These are phyloP conservation scores for Microctonus aethiopoides DNA, from an alignment of 2,888 invertebrate genomes.

Conservation along the genomic window DNA sequence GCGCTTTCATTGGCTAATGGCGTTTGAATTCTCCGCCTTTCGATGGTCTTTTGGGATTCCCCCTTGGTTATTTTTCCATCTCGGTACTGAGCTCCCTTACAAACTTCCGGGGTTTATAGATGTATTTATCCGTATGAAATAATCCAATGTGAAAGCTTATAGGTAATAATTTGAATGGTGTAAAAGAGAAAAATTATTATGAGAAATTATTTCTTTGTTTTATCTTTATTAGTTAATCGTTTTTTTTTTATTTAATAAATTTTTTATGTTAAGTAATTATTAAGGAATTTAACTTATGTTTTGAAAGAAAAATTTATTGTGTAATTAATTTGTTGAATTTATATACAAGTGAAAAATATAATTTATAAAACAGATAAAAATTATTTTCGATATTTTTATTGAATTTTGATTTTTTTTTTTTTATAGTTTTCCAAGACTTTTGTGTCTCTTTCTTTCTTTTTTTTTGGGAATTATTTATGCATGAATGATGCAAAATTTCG, in stretches of 20 bases:
- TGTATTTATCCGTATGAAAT: neutral
- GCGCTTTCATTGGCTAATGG: neutral
- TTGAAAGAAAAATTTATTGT: too few species aligned
- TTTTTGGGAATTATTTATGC: neutral
- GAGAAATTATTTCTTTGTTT: too few species aligned
- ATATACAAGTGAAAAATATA: too few species aligned
- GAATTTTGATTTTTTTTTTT: neutral
- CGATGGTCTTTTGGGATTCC: constrained; percentile 8
- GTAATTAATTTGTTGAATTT: too few species aligned
- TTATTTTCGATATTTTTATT: too few species aligned
- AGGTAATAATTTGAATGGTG: constrained; percentile 50
- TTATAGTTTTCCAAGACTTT: neutral
- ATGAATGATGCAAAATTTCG: neutral
- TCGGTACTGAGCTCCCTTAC: too few species aligned
- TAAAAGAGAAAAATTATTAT: neutral
- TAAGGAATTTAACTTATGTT: too few species aligned
- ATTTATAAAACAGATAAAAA: too few species aligned
- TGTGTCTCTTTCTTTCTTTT: neutral
- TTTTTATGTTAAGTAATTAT: too few species aligned
- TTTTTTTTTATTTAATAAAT: neutral
- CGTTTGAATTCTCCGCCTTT: neutral
- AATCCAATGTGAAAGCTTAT: constrained; percentile 48
- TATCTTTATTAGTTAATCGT: too few species aligned
- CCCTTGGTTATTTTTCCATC: too few species aligned
- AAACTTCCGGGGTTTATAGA: too few species aligned